Evolutionary conservation across 92 coral and sea anemone genomes (phyloP).

Genomic region (Plumapathes pennacea): DNA sequence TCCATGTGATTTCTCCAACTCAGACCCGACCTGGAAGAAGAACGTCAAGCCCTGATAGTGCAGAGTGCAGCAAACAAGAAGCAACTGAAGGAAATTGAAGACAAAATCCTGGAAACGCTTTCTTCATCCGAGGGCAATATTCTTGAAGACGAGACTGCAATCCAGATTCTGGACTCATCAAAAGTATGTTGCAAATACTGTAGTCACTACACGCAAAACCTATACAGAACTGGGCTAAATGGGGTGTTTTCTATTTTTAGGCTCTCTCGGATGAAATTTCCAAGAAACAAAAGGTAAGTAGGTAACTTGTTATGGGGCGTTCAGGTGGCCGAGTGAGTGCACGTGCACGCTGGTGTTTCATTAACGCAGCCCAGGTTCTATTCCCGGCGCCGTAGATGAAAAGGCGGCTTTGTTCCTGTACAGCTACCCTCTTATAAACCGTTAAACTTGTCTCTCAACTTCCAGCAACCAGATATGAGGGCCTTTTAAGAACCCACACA

Average conservation of each 20-base stretch:
- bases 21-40: constrained; percentile 98
- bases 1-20: not conserved
- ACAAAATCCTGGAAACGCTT: constrained; percentile 94
- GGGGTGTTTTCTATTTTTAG: constrained; percentile 29
- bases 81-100: constrained; percentile 97
- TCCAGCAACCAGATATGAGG: no score
- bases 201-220: not conserved
- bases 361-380: no score
- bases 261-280: constrained; percentile 98
- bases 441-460: no score
- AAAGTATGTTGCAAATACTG: constrained; percentile 48
- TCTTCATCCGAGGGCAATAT: constrained; percentile 98
- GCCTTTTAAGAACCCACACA: no score
- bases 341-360: no score
- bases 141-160: constrained; percentile 96
- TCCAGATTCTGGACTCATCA: constrained; percentile 93
- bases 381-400: no score
- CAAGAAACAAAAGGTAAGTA: constrained; percentile 89
- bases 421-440: no score
- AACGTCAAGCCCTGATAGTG: constrained; percentile 93
- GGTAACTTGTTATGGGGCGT: no score
- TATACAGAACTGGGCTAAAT: not conserved
- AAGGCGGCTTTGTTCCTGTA: no score
- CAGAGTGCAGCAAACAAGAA: constrained; percentile 99
- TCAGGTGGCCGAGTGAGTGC: no score